These are phyloP conservation scores for Sinodicranocentrus sp. DNA, from an alignment of 2,888 invertebrate genomes.

Conservation along the genomic window DNA sequence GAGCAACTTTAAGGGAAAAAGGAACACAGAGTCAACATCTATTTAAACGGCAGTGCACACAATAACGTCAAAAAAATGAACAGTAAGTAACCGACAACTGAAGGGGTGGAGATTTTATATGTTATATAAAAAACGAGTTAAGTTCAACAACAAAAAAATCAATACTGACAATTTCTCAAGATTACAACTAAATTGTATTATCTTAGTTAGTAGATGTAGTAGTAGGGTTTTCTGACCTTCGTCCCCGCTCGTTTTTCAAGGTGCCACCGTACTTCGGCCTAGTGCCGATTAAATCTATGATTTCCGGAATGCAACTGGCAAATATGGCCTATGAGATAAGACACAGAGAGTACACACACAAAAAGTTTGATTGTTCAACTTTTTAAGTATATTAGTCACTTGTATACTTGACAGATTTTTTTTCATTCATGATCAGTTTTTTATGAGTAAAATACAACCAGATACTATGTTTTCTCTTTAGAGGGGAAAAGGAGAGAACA, in stretches of 20 bases:
- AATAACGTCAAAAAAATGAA: constrained; percentile 8
- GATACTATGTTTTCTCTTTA: no score
- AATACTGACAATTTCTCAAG: constrained; percentile 13
- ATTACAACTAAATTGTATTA: constrained; percentile 59
- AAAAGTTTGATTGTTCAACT: constrained; percentile 21
- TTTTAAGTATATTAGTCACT: no score
- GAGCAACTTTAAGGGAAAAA: no score
- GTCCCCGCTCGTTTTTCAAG: constrained; percentile 99
- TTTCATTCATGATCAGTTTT: no score
- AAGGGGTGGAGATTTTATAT: constrained; percentile 11
- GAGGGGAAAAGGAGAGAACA: no score
- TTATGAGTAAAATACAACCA: no score
- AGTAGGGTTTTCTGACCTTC: constrained; percentile 86
- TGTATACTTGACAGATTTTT: no score
- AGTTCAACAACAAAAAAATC: constrained; percentile 12
- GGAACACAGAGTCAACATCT: neutral
- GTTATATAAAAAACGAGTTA: no score
- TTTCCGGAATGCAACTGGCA: constrained; percentile 99
- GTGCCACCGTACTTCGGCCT: constrained; percentile 99
- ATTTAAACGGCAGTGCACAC: constrained; percentile 33
- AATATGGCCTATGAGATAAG: constrained; percentile 93
- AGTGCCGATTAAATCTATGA: constrained; percentile 99
- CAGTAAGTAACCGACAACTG: constrained; percentile 10
- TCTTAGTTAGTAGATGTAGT: constrained; percentile 67
- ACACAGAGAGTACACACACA: constrained; percentile 62